These are phyloP conservation scores for Drosophila neocordata DNA, from an alignment of 1,140 invertebrate genomes.

Conservation along the genomic window DNA sequence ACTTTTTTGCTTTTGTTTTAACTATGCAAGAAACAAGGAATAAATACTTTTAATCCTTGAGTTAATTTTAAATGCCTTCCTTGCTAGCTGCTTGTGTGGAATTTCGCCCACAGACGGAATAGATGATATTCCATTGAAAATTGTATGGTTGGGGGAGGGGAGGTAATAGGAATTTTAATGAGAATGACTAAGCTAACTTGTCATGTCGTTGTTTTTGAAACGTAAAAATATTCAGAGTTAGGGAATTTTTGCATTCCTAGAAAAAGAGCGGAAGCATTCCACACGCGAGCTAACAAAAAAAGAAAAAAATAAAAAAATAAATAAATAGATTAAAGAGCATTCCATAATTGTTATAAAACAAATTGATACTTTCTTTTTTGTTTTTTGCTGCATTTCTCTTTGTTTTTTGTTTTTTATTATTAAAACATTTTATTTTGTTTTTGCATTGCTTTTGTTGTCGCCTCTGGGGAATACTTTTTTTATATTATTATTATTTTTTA, in stretches of 20 bases:
- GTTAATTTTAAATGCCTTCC: background rate
- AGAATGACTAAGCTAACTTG: background rate
- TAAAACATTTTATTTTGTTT: conserved; percentile 26
- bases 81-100: background rate
- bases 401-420: conserved; percentile 34
- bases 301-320: background rate
- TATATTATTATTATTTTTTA: conserved; percentile 36
- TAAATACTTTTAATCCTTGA: background rate
- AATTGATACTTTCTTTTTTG: conserved; percentile 19
- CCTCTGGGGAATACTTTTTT: conserved; percentile 35
- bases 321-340: conserved; percentile 27
- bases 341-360: background rate
- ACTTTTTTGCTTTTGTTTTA: too few relatives aligned
- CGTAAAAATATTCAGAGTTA: background rate
- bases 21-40: too few relatives aligned
- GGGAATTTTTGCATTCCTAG: background rate
- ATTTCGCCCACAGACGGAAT: background rate
- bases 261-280: background rate
- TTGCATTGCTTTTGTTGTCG: conserved; percentile 33
- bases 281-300: background rate
- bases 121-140: background rate
- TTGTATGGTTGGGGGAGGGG: too few relatives aligned
- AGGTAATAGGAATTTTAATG: background rate
- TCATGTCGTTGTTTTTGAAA: background rate
- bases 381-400: background rate